Conservation (phyloP, 92 coral and sea anemone species). For the Zoanthus gigantus region DNA sequence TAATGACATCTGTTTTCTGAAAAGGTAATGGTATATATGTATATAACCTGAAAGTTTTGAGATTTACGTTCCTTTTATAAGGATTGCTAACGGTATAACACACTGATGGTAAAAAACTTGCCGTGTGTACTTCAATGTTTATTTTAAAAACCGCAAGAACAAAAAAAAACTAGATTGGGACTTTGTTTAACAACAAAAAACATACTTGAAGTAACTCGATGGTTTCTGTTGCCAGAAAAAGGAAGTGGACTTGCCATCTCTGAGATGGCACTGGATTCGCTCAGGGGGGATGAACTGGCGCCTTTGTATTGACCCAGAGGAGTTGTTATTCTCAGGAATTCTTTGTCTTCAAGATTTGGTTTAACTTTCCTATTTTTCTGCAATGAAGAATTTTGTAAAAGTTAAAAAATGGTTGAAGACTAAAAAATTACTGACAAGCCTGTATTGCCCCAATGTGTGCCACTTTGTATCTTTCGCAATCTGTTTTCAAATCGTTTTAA, state of each 20-base stretch:
- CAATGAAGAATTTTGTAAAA: background rate
- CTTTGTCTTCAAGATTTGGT: slow-evolving; percentile 64
- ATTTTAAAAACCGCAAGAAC: background rate
- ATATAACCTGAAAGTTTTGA: no score
- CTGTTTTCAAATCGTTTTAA: no score
- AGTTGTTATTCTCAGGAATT: slow-evolving; percentile 82
- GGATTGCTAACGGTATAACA: no score
- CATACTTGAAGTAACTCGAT: slow-evolving; percentile 32
- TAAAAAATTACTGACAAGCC: background rate
- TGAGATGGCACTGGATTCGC: slow-evolving; percentile 14
- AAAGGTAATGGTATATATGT: no score
- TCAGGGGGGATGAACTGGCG: background rate
- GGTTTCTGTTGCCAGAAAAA: slow-evolving; percentile 9
- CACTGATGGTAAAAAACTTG: no score
- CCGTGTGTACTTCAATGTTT: background rate
- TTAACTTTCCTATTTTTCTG: slow-evolving; percentile 23
- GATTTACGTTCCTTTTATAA: no score
- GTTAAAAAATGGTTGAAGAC: background rate
- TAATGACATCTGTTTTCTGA: no score
- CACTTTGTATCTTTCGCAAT: background rate
- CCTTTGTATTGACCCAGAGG: slow-evolving; percentile 55
- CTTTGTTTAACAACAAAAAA: background rate
- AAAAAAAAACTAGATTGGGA: background rate
- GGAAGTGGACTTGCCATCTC: slow-evolving; percentile 21
- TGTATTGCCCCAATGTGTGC: background rate